These are phyloP conservation scores for Eristalinus sepulchralis DNA, from an alignment of 2,888 invertebrate genomes.

Conservation along the genomic window DNA sequence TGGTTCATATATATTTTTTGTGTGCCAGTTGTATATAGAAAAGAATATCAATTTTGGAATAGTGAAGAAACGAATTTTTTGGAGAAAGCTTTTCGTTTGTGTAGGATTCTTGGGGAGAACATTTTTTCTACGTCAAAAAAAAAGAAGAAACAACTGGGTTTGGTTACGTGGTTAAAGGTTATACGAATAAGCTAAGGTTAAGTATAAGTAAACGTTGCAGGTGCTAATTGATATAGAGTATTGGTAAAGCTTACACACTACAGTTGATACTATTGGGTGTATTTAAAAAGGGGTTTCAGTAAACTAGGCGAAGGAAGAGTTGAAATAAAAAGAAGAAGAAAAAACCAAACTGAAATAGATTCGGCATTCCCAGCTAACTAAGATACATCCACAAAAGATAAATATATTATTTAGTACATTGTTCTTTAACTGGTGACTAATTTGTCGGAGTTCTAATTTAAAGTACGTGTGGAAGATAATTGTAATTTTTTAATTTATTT, in stretches of 20 bases:
- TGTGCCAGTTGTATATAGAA: conserved; percentile 59
- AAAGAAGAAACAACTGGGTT: conserved; percentile 31
- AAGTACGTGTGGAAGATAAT: conserved; percentile 45
- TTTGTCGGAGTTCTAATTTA: conserved; percentile 43
- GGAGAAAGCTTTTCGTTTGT: conserved; percentile 63
- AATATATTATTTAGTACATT: conserved; percentile 17
- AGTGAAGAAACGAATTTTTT: conserved; percentile 32
- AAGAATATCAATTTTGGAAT: conserved; percentile 16
- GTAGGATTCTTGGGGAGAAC: conserved; percentile 62
- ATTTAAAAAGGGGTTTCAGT: conserved; percentile 25
- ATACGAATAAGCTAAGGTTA: background rate
- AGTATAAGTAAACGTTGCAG: conserved; percentile 51
- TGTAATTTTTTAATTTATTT: conserved; percentile 43
- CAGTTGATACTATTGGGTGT: conserved; percentile 18
- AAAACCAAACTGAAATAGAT: conserved; percentile 24
- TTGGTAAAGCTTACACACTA: conserved; percentile 56
- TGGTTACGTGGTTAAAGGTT: conserved; percentile 20
- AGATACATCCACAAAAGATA: conserved; percentile 41
- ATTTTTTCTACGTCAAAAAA: conserved; percentile 46
- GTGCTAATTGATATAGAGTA: conserved; percentile 52
- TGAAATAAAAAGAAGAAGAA: conserved; percentile 41
- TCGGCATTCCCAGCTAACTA: conserved; percentile 64
- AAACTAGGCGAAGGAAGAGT: conserved; percentile 44
- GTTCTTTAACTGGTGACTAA: conserved; percentile 53
- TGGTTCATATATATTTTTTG: conserved; percentile 53